Evolutionary conservation across 2,888 invertebrate genomes (phyloP), one percentile per base, ranked within the genome.

Genomic region (Cantharis rufa): DNA sequence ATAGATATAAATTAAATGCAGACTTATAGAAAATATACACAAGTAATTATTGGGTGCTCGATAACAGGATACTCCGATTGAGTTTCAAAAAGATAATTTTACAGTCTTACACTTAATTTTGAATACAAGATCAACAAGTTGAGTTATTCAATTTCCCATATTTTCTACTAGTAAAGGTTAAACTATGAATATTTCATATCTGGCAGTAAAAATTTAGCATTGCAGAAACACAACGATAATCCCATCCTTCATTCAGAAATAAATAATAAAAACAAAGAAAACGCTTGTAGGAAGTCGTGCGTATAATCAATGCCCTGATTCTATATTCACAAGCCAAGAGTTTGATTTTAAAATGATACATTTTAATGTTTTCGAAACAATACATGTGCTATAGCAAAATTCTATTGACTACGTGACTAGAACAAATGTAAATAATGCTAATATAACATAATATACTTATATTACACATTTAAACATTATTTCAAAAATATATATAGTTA

Each of bases 301-400:
- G 84, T 86, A 82, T 85, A 85, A 85, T 85, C 86, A 86, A 85
- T 85, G 86, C 85, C 80, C 84, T 83, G 84, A 84, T 85, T 84
- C 83, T 79, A 82, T 83, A 84, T 84, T 84, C 84, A 83, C 82
- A 81, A 83, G 81, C 83, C 80, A 83, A 80, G 83, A 82, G 78
- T 85, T 84, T 84, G 85, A 85, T 85, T 84, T 82, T 84, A 84
- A 85, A 84, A 86, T 85, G 85, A 86, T 86, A 86, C 85, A 85
- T 85, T 86, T 85, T 85, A 85, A 86, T 85, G 84, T 81, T 82
- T 81, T 79, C 80, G 78, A 81, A 84, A 85, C 85, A 85, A 85
- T 85, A 83, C 82, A 80, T 82, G 82, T 80, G 80, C 82, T 82
- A 83, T 82, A 84, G 84, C 83, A 84, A 83, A 48, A 81, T 82